Evolutionary conservation across 2,797 vertebrate species (phyloP).

Genomic region (Myotis findleyi): DNA sequence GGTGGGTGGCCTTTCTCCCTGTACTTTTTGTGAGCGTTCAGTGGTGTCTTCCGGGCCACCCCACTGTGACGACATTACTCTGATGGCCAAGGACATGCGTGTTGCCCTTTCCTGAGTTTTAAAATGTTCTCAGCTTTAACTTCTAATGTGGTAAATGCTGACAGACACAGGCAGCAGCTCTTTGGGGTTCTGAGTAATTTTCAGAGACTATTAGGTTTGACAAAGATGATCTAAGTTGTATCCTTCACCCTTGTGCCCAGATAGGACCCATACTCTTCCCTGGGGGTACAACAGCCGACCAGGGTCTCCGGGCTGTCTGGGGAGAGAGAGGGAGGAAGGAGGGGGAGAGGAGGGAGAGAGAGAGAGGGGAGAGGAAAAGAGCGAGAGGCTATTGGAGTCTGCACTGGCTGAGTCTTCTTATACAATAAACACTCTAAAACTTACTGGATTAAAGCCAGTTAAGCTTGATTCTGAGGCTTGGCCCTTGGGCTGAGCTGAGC

Average conservation of each 20-base stretch:
- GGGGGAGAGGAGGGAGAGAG: too few species aligned
- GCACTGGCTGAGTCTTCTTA: too few species aligned
- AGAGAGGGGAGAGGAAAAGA: not conserved
- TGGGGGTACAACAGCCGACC: not conserved
- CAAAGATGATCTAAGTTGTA: accelerated
- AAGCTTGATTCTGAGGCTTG: not conserved
- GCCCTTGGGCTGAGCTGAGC: too few species aligned
- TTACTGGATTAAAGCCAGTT: not conserved
- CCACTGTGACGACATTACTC: accelerated
- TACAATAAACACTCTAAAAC: not conserved
- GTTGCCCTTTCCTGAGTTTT: not conserved
- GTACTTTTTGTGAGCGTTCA: accelerated
- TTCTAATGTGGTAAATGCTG: accelerated
- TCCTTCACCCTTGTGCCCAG: not conserved
- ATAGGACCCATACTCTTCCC: not conserved
- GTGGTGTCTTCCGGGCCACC: not conserved
- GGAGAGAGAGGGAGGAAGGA: not conserved
- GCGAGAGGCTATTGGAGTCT: accelerated
- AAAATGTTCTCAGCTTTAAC: not conserved
- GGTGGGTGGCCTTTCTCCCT: accelerated
- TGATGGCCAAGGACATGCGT: accelerated
- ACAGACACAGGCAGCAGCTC: accelerated
- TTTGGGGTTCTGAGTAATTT: not conserved
- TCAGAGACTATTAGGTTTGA: not conserved
- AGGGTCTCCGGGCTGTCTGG: not conserved